Evolutionary conservation across 1,140 invertebrate species (phyloP), one percentile per base, ranked within the genome.

Genomic region (Meloidogyne floridensis): DNA sequence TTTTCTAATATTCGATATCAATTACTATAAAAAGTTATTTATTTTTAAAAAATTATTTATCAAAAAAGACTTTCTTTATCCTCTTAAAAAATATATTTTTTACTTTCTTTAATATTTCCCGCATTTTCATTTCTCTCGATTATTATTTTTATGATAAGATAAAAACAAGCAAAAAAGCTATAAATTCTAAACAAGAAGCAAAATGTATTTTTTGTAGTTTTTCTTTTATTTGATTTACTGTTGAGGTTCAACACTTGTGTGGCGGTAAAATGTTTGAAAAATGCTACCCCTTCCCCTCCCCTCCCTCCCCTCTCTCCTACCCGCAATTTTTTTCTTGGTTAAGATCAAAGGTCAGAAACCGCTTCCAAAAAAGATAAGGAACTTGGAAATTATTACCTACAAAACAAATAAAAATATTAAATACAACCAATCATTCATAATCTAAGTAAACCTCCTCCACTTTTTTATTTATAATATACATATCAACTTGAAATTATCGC

Each of bases 321-420:
- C 47, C 47, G 47, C 47, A 47, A 4, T 47, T 47, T 47, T 47
- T 47, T 47, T 47, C 47, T 47, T 47, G 15, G 59, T 3, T 15
- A 65, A n/a, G 59, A 65, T 65, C 59, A 65, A 65, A 65, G n/a
- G 59, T 65, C n/a, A 65, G 4, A 65, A 65, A 65, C 59, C 59
- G 59, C 15, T n/a, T 7, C 6, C 6, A n/a, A n/a, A 65, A 65
- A n/a, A 65, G 47, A 47, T 47, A 47, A 47, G 47, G 5, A 8
- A 47, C 47, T 47, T 47, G 0, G 4, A 8, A 47, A 4, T 47
- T 47, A 47, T 47, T 47, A 47, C 47, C 7, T 47, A 6, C 47
- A 47, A 47, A 47, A 47, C 47, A 47, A 4, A 47, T 8, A 47
- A 47, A 47, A 47, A 47, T 47, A 47, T 47, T 47, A 47, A 47